Evolutionary conservation across 2,888 invertebrate genomes (phyloP), one percentile per base, ranked within the genome.

Genomic region (Gasteruption jaculator): DNA sequence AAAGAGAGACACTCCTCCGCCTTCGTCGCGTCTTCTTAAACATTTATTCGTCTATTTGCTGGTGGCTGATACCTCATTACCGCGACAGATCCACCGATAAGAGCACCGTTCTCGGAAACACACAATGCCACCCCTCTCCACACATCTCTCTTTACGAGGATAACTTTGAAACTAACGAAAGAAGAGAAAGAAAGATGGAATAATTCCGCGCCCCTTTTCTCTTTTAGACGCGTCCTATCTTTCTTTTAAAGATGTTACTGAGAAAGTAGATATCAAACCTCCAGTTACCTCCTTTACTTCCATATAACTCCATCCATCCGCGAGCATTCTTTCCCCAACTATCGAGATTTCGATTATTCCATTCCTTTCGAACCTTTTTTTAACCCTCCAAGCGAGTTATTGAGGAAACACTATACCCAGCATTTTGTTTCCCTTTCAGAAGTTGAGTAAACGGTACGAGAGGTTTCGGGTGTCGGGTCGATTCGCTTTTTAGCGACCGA

Each of bases 41-140:
- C 58, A 54, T 63, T 65, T 60, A 61, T 65, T 68, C 62, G 59
- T 69, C 68, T 69, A 68, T 68, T 68, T 67, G 64, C 59, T 65
- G 58, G 55, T 61, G 65, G 62, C 66, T 69, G 68, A 69, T 69
- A 69, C 68, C 68, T 69, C 68, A 69, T 69, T 69, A 69, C 68
- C 68, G 68, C 68, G 68, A 68, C 68, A 69, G 68, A 68, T 69
- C 65, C 65, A 60, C 61, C 66, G 68, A 69, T 69, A 69, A 68
- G 68, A 64, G 60, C 56, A 61, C 56, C 62, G 62, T 68, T 68
- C 68, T 65, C 54, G 62, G 68, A 68, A 68, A 68, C 60, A 67
- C 67, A 68, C 68, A 68, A 68, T 68, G 65, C 58, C 60, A 64
- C 61, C 61, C 60, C 58, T 62, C 58, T 41, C 32, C 15, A 38